Evolutionary conservation across 2,797 vertebrate genomes (phyloP), one percentile per base, ranked within the genome.

Genomic region (Anolis apletophallus): DNA sequence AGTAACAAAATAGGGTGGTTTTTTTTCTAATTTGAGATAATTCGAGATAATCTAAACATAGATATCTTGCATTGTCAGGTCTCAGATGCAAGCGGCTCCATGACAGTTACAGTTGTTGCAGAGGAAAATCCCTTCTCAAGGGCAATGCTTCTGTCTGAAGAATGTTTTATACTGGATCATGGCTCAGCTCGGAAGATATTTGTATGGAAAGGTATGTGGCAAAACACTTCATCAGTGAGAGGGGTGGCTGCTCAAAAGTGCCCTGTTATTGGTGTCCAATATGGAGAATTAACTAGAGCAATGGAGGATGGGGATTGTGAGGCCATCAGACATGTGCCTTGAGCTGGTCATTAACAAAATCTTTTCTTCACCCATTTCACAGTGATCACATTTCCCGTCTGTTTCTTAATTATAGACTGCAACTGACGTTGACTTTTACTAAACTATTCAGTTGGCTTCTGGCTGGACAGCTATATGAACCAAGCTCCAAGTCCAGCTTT

Each of bases 101-200:
- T 99, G 98, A 94, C 92, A 26, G 97, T 98, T 81, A 96, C 96
- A 0, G 0, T 97, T 17, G 96, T 97, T 76, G 97, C 97, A 50
- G 97, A 97, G 34, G 98, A 98, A 94, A 99, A 98, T 88, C 98
- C 98, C 0, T 98, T 99, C 93, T 96, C 92, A 1, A 97, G 96
- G 94, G 95, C 87, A 1, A 96, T 97, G 94, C 96, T 99, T 74
- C 94, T 97, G 46, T 97, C 98, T 29, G 96, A 98, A 26, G 98
- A 99, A 81, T 98, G 98, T 89, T 99, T 99, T 92, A 98, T 99
- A 88, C 91, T 99, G 93, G 98, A 99, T 93, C 95, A 98, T 0
- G 97, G 97, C 52, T 95, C 96, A 81, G 97, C 97, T 89, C 97
- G 96, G 83, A 97, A 97, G 87, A 98, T 99, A 91, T 98, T 98